Evolutionary conservation across 2,888 invertebrate genomes (phyloP).

Genomic region (Listrodromus nycthemerus): DNA sequence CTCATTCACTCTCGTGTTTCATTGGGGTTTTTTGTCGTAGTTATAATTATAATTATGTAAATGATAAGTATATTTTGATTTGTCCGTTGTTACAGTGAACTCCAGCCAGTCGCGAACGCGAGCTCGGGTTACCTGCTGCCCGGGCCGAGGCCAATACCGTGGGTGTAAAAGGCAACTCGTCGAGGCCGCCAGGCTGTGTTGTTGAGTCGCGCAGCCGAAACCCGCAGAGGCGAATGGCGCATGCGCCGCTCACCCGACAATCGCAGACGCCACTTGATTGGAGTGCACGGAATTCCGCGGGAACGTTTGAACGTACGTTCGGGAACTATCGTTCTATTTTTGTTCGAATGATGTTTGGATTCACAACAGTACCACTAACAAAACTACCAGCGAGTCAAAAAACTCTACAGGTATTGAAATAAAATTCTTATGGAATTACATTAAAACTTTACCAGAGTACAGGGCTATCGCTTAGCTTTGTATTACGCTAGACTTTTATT

Average conservation of each 20-base stretch:
- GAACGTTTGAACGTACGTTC: neutral
- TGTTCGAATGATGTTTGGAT: too few species aligned
- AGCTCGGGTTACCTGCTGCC: conserved; percentile 40
- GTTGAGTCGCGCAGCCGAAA: conserved; percentile 22
- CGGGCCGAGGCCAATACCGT: conserved; percentile 47
- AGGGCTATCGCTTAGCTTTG: too few species aligned
- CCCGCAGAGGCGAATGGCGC: conserved; percentile 48
- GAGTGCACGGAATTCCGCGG: neutral
- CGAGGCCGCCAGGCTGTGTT: conserved; percentile 48
- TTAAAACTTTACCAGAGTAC: too few species aligned
- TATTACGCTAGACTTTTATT: too few species aligned
- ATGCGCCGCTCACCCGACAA: conserved; percentile 44
- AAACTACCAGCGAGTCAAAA: too few species aligned
- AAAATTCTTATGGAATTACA: too few species aligned
- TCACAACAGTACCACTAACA: too few species aligned
- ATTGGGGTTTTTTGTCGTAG: neutral
- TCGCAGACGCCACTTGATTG: neutral
- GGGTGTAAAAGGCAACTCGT: conserved; percentile 31
- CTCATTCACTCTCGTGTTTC: conserved; percentile 29
- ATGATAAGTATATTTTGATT: conserved; percentile 10
- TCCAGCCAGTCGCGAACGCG: conserved; percentile 24
- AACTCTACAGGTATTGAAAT: too few species aligned
- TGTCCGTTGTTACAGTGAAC: neutral
- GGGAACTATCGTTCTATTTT: neutral
- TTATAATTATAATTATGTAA: conserved; percentile 9